Conservation (phyloP, 2,888 invertebrate genomes). For the Lasioglossum figueresi region DNA sequence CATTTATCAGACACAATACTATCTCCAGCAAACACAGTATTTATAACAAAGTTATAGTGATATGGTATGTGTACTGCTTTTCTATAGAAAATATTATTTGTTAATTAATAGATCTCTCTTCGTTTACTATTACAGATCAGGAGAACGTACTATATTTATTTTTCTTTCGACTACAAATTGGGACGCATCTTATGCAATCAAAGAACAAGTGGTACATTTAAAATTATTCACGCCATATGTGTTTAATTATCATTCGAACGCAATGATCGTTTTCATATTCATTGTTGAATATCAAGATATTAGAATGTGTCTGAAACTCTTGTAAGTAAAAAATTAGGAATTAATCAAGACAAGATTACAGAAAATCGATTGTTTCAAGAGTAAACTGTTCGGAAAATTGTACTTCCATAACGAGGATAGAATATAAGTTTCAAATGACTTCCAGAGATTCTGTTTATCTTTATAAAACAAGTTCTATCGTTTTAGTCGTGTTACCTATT, state of each 20-base stretch:
- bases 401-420: slow-evolving; percentile 4
- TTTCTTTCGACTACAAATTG: slow-evolving; percentile 17
- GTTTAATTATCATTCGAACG: slow-evolving; percentile 42
- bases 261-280: slow-evolving; percentile 17
- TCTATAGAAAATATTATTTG: not conserved
- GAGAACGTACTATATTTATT: slow-evolving; percentile 24
- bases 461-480: not conserved
- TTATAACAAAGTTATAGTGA: slow-evolving; percentile 82
- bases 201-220: slow-evolving; percentile 18
- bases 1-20: slow-evolving; percentile 80
- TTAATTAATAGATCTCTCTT: not conserved
- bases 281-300: not conserved
- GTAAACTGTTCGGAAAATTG: not conserved
- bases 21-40: slow-evolving; percentile 82
- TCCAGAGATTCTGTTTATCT: not conserved
- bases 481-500: slow-evolving; percentile 12
- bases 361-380: not conserved
- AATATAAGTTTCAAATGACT: slow-evolving; percentile 6
- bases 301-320: not conserved
- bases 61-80: slow-evolving; percentile 14
- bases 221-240: slow-evolving; percentile 35
- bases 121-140: slow-evolving; percentile 14
- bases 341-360: not conserved
- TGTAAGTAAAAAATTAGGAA: not conserved
- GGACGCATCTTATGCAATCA: slow-evolving; percentile 22